Conservation (phyloP, 2,113 vertebrate genomes). For the Martes martes region DNA sequence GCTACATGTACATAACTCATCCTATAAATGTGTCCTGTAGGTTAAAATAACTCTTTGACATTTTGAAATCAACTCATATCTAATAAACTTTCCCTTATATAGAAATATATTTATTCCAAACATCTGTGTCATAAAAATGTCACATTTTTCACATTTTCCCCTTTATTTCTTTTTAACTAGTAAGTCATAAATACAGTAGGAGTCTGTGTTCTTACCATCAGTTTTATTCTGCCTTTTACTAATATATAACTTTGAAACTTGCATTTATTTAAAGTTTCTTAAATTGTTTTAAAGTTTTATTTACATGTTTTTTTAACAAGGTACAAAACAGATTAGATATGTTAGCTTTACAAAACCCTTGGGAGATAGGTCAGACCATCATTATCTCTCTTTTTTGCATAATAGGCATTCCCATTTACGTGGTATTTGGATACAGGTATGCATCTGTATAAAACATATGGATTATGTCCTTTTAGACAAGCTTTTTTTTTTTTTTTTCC, state of each 20-base stretch:
- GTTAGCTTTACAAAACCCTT: background rate
- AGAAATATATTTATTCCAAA: background rate
- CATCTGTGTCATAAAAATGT: background rate
- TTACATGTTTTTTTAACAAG: background rate
- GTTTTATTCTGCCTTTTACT: background rate
- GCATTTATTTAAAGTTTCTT: background rate
- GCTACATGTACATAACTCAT: background rate
- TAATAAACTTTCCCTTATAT: background rate
- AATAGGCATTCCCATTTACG: background rate
- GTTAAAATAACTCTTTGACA: background rate
- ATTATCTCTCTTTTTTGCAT: background rate
- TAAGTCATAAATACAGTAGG: background rate
- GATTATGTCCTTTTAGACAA: background rate
- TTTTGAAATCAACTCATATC: background rate
- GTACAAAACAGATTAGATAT: background rate
- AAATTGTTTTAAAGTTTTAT: background rate
- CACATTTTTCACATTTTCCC: background rate
- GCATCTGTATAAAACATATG: background rate
- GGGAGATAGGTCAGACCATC: background rate
- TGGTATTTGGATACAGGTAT: background rate
- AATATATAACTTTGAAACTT: background rate
- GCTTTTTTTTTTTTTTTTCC: background rate
- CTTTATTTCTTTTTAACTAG: background rate
- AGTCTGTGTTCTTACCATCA: background rate
- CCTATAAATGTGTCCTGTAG: background rate